Conservation (phyloP, 2,888 invertebrate species). For the Vandiemenella viatica region DNA sequence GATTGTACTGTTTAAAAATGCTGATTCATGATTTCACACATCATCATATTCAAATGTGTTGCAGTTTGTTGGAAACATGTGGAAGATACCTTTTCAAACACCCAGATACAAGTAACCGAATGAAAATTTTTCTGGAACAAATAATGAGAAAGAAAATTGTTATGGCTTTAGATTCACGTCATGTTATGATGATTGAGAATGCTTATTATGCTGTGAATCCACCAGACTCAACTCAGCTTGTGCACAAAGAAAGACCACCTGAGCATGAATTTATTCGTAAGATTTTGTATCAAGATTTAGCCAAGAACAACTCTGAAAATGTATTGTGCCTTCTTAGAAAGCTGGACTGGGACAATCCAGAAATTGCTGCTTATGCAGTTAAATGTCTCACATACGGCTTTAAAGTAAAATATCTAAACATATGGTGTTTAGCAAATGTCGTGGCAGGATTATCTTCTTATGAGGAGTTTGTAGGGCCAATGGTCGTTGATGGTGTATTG, state of each 20-base stretch:
- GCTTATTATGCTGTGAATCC: conserved; percentile 93
- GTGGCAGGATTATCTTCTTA: conserved; percentile 78
- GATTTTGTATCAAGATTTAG: conserved; percentile 47
- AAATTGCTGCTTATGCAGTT: conserved; percentile 55
- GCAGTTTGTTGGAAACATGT: conserved; percentile 84
- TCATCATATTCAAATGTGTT: conserved; percentile 97
- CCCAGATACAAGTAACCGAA: conserved; percentile 78
- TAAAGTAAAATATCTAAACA: conserved; percentile 75
- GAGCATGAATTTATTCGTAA: conserved; percentile 84
- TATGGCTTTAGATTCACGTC: conserved; percentile 72
- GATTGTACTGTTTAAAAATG: conserved; percentile 79
- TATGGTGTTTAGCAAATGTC: conserved; percentile 76
- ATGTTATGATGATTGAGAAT: conserved; percentile 88
- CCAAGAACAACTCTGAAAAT: conserved; percentile 72
- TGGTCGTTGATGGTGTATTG: conserved; percentile 84
- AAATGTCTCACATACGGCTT: conserved; percentile 82
- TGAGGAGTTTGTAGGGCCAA: conserved; percentile 68
- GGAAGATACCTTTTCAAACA: conserved; percentile 84
- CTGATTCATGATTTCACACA: conserved; percentile 80
- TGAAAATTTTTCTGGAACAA: conserved; percentile 86
- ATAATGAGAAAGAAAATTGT: conserved; percentile 89
- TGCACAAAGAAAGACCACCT: conserved; percentile 46
- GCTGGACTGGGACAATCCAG: conserved; percentile 75
- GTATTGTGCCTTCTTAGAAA: conserved; percentile 74
- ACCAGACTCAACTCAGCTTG: conserved; percentile 49